Evolutionary conservation across 2,113 vertebrate species (phyloP), one percentile per base, ranked within the genome.

Genomic region (Oncorhynchus nerka): DNA sequence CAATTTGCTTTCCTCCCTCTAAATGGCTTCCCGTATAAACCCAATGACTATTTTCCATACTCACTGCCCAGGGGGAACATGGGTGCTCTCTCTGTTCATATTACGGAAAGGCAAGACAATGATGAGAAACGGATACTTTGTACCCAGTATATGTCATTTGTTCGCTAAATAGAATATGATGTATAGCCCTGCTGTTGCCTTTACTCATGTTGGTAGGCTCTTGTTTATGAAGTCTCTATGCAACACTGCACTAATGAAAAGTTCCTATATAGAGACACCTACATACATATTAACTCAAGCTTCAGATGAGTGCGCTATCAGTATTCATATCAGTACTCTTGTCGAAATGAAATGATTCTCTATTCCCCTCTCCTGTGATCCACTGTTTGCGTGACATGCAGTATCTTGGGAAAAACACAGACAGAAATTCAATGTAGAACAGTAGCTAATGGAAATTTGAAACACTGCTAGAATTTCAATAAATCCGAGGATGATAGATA

Each of bases 401-500:
- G 78, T 84, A 82, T 86, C 83, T 83, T 81, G 87, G 86, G 79
- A 68, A 85, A 88, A 78, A 74, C 76, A 77, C 24, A 4, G 70
- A 76, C 26, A 84, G 16, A 82, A 91, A 91, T 86, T 78, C 82
- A 86, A 82, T 85, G 82, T 87, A 64, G 22, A 78, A 82, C 85
- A 86, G 89, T 88, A 85, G 81, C 82, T 80, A 88, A 89, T 88
- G 80, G 84, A 85, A 88, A 90, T 85, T 61, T 80, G 78, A 85
- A 86, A 88, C 87, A 85, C 77, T 77, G 69, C 66, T 71, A 73
- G 80, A 88, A 89, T 92, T 87, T 86, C 76, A 75, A 86, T 88
- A 88, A 92, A 91, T 84, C 77, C 78, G 79, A 77, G 75, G 81
- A 90, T 86, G 89, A 90, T 82, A 86, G 88, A 90, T 91, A 85